These are phyloP conservation scores for Silurus aristotelis DNA, from an alignment of 2,797 vertebrate genomes.

Conservation along the genomic window DNA sequence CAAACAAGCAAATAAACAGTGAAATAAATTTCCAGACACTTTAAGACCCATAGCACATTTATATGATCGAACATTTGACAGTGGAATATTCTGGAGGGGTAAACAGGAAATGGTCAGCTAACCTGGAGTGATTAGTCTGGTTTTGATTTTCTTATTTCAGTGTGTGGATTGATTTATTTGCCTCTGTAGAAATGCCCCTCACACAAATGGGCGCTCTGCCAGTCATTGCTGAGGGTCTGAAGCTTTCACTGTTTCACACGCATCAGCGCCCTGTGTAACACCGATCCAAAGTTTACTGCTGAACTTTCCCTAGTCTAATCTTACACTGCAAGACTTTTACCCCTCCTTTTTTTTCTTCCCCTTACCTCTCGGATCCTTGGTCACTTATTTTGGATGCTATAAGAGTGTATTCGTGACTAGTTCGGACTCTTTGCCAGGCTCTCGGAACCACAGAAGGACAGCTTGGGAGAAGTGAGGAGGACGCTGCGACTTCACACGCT, in stretches of 20 bases:
- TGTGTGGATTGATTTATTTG: background rate
- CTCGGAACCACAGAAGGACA: constrained; percentile 28
- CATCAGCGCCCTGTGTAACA: background rate
- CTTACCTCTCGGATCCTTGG: background rate
- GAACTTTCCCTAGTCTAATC: background rate
- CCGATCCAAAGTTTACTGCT: constrained; percentile 13
- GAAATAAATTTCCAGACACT: background rate
- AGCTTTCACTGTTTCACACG: background rate
- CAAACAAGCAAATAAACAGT: background rate
- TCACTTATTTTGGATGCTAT: background rate
- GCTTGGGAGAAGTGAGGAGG: background rate
- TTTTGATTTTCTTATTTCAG: background rate
- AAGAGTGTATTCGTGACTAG: background rate
- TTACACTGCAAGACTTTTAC: background rate
- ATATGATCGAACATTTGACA: background rate
- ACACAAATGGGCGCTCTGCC: background rate
- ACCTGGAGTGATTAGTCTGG: background rate
- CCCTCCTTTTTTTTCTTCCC: too few species aligned
- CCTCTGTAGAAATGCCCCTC: background rate
- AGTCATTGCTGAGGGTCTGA: background rate
- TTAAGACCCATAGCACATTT: background rate
- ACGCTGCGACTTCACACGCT: background rate
- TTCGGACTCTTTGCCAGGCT: constrained; percentile 35
- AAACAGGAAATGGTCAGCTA: background rate
- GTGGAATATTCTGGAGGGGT: background rate